A percentile compares a stretch with the other conserved stretches of the same genome.
Conservation (phyloP, 2,113 vertebrate species). For the Copsychus sechellarum region DNA sequence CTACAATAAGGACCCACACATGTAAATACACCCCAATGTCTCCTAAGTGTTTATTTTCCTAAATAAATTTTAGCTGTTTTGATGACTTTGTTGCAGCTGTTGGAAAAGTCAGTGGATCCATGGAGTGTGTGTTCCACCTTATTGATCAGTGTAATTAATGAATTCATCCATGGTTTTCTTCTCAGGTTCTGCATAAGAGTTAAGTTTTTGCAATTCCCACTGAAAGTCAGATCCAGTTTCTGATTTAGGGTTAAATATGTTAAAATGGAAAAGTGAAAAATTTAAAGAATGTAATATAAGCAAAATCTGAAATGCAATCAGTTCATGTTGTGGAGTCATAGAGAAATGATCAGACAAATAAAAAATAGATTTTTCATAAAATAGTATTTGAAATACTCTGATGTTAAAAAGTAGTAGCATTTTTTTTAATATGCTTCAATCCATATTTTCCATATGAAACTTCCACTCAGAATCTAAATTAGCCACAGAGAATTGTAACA, state of each 20-base stretch:
- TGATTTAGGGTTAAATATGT: not conserved
- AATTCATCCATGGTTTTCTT: not conserved
- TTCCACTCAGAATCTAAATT: not conserved
- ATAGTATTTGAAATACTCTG: not conserved
- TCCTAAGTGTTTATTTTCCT: not conserved
- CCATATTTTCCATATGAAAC: not conserved
- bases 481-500: not conserved
- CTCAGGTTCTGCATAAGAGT: not conserved
- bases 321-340: not conserved
- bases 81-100: not conserved
- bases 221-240: not conserved
- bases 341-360: not conserved
- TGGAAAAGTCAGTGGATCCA: not conserved
- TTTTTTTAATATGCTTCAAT: not conserved
- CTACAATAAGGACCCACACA: not conserved
- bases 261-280: not conserved
- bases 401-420: not conserved
- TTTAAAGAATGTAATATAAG: not conserved
- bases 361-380: not conserved
- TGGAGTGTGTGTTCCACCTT: not conserved
- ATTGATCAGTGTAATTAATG: not conserved
- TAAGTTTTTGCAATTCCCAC: not conserved
- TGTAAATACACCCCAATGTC: accelerated
- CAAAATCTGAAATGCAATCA: not conserved
- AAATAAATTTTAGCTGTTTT: not conserved